These are phyloP conservation scores for Gryllus bimaculatus DNA, from an alignment of 1,140 invertebrate species.

Conservation along the genomic window DNA sequence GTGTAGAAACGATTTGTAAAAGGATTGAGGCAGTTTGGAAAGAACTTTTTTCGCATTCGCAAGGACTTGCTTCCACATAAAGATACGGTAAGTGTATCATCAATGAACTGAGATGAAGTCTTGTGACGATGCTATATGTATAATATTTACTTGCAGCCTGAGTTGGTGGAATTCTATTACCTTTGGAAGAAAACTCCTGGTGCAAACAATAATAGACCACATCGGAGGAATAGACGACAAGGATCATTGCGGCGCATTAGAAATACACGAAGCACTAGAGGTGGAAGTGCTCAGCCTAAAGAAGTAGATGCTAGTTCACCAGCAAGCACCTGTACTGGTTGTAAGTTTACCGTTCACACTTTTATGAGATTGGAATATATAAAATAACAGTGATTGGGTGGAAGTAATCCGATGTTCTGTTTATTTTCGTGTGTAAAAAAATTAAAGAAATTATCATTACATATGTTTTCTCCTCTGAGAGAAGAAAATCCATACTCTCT, in stretches of 20 bases:
- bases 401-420: no score
- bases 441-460: no score
- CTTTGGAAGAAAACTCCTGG: slow-evolving; percentile 99
- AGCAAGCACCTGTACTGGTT: slow-evolving; percentile 21
- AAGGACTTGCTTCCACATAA: slow-evolving; percentile 94
- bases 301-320: slow-evolving; percentile 29
- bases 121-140: neutral
- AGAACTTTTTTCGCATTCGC: slow-evolving; percentile 97
- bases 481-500: no score
- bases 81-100: slow-evolving; percentile 66
- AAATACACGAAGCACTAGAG: slow-evolving; percentile 61
- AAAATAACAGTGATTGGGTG: no score
- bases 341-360: neutral
- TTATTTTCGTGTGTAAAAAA: no score
- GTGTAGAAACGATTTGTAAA: slow-evolving; percentile 89
- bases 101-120: slow-evolving; percentile 5
- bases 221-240: slow-evolving; percentile 70
- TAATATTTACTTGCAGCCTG: slow-evolving; percentile 51
- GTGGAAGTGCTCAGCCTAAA: slow-evolving; percentile 27
- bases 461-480: no score
- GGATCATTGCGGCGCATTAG: slow-evolving; percentile 81
- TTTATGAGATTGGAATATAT: no score
- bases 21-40: slow-evolving; percentile 94
- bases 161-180: slow-evolving; percentile 98
- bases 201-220: slow-evolving; percentile 86